Conservation (phyloP, 2,113 vertebrate genomes). For the Planiliza haematocheilus region DNA sequence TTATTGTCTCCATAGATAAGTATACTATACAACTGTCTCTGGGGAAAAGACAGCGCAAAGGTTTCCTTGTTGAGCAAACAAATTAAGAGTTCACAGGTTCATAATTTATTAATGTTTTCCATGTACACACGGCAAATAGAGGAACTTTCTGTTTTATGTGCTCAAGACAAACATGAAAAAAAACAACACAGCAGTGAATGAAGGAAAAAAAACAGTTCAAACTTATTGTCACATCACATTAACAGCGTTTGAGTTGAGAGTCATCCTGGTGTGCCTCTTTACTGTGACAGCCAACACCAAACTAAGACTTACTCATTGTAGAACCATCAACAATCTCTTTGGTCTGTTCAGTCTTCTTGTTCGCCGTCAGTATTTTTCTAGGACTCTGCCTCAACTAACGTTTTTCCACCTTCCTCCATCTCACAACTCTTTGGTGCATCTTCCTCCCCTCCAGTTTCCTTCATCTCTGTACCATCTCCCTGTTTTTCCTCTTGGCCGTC, state of each 20-base stretch:
- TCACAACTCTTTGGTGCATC: constrained; percentile 28
- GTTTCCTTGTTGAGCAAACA: too few relatives aligned
- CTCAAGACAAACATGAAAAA: constrained; percentile 19
- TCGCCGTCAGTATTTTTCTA: constrained; percentile 34
- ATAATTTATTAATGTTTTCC: not conserved
- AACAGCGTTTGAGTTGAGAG: not conserved
- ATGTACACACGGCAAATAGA: constrained; percentile 25
- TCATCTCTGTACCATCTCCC: constrained; percentile 42
- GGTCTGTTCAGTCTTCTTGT: constrained; percentile 57
- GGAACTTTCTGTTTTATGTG: constrained; percentile 7
- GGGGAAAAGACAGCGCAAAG: too few relatives aligned
- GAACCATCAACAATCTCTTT: constrained; percentile 42
- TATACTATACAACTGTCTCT: too few relatives aligned
- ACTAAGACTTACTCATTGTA: constrained; percentile 61
- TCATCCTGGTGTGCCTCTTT: constrained; percentile 8
- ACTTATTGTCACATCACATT: constrained; percentile 33
- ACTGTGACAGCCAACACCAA: constrained; percentile 13
- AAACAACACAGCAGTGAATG: constrained; percentile 14
- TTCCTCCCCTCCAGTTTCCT: constrained; percentile 27
- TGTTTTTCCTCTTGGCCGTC: constrained; percentile 43
- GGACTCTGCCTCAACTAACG: constrained; percentile 39
- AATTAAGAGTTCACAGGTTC: not conserved
- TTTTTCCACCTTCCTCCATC: constrained; percentile 35
- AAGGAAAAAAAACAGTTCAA: constrained; percentile 16
- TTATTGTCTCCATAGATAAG: too few relatives aligned